Evolutionary conservation across 2,888 invertebrate species (phyloP), one percentile per base, ranked within the genome.

Genomic region (Beris morrisii): DNA sequence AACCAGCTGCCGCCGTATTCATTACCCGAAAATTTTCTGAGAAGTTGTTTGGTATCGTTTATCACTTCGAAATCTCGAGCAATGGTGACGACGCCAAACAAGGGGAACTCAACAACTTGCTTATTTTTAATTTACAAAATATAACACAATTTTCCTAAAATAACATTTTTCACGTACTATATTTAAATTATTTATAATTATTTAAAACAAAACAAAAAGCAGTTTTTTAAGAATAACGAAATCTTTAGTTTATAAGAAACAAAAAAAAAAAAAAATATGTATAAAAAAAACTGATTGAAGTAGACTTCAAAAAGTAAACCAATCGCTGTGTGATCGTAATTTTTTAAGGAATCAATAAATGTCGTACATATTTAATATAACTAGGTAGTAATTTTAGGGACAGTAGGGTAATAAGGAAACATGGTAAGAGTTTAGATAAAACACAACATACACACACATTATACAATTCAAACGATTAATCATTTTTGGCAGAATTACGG

Each of bases 311-410:
- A 45, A 46, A 55, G 11, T 45, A 43, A 64, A 64, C 64, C 64
- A 64, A 54, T 54, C 54, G 64, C 64, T 54, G 64, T 64, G 64
- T 64, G 64, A 64, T 64, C 64, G 45, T 64, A 64, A 54, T 22
- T 63, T 54, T 48, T 64, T 48, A 64, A 46, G 46, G 44, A 30
- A 50, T 30, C n/a, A 61, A 38, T 38, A 38, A 50, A 61, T 52
- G 61, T 61, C 38, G 50, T 61, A 50, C 50, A 50, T 5, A 45
- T 59, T 30, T 48, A 31, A 30, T 48, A 22, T 52, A 38, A 59
- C 30, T 7, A 38, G 1, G 4, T 59, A 46, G 58, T 30, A 15
- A 32, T 59, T 32, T 31, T 22, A 48, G 50, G 50, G 31, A 28
- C 13, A n/a, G 32, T 48, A 46, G 15, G 32, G 32, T 15, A 46